A percentile compares a stretch with the other conserved stretches of the same genome.
phyloP scores from a whole-genome alignment of 2,113 vertebrate genomes.

The Neoarius graeffei region DNA sequence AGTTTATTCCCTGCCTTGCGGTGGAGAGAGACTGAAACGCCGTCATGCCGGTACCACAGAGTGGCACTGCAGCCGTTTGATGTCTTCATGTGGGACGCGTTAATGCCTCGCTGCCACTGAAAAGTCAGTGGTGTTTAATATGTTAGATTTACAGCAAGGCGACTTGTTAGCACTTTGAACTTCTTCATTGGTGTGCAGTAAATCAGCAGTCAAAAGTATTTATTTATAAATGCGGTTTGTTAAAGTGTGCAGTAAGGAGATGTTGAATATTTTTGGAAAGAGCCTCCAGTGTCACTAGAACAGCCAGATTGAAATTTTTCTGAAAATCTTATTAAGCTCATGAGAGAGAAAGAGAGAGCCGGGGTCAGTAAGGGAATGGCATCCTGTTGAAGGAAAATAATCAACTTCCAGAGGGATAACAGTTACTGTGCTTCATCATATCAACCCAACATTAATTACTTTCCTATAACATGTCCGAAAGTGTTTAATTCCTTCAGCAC shows the following conservation, averaged over 20 bases:
- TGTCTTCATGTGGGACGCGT: constrained; percentile 57
- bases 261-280: not conserved
- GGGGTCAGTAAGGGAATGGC: not conserved
- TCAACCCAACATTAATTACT: not conserved
- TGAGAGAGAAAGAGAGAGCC: no score
- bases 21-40: constrained; percentile 53
- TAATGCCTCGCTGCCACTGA: constrained; percentile 42
- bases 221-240: not conserved
- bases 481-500: no score
- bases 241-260: not conserved
- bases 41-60: constrained; percentile 44
- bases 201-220: not conserved
- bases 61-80: constrained; percentile 48
- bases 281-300: not conserved
- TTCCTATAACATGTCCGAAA: not conserved
- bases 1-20: constrained; percentile 59
- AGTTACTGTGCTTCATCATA: not conserved
- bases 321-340: not conserved
- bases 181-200: not conserved
- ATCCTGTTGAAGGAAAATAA: not conserved
- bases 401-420: not conserved
- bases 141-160: constrained; percentile 45
- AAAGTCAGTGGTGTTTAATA: not conserved
- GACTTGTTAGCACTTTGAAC: constrained; percentile 29
- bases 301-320: not conserved